Evolutionary conservation across 2,113 vertebrate species (phyloP), one percentile per base, ranked within the genome.

Genomic region (Climacteris rufus): DNA sequence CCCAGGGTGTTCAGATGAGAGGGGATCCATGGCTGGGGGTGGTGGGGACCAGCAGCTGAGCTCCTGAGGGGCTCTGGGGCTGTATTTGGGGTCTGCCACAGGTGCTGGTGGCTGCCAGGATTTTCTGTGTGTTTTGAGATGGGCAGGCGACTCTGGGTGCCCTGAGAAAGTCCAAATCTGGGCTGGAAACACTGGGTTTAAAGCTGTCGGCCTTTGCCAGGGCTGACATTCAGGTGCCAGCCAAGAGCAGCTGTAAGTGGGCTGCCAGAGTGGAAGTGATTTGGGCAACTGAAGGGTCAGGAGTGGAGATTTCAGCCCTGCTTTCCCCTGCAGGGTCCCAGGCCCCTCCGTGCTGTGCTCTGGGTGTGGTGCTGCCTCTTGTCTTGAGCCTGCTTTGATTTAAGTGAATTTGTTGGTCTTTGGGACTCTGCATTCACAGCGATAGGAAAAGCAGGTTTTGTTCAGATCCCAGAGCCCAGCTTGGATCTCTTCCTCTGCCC

Each of bases 11-110:
- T 86, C 37, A 30, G 11, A 17, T 0, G 0, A 23, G 47, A 45
- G 10, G 21, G 10, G 7, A 56, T 16, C n/a, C 37, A 1, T 0
- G 49, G 53, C 50, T 35, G 13, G 70, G 0, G 0, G 50, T 6
- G 3, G 53, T 49, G 65, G 49, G 39, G 71, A 52, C 7, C 40
- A 6, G 6, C n/a, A 57, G 40, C 27, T 8, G 3, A 52, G 53
- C 63, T 80, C 39, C 49, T 0, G 0, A 13, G 63, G n/a, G 27
- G 57, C n/a, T 70, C 65, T 20, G 3, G 53, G 49, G 68, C 35
- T 11, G 17, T 0, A 0, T 22, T 80, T 2, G 1, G 63, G 66
- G 7, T 79, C 45, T 83, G 65, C 47, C 18, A 1, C 1, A 7
- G 45, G 11, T 9, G 24, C 75, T 28, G 68, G 61, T 1, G 13